Base-by-base conservation (phyloP, 2,888 invertebrate genomes). In the Callyntrura sp. region DNA sequence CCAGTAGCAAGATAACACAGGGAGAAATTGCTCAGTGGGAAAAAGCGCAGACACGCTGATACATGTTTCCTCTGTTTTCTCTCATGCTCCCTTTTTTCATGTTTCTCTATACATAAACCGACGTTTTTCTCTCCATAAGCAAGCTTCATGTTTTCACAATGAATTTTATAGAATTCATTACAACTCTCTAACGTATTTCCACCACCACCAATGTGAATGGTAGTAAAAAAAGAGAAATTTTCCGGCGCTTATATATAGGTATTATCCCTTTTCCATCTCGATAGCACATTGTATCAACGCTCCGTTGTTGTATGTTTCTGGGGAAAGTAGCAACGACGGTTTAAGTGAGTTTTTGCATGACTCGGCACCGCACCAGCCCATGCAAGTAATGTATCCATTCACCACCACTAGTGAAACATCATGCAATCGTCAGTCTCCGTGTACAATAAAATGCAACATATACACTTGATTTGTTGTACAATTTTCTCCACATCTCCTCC, bases 341-440 rank as follows among this genome's bases (percentile, higher is more conserved):
- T 88, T 88, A 78, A 88, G 88, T 78, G 83, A 88, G 76, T 88
- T 88, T 88, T 83, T 83, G 88, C 88, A 88, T 88, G 88, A 88
- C 65, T 88, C 88, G 78, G 88, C 88, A 35, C 35, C 88, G 88
- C 88, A n/a, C n/a, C n/a, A 88, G 88, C 84, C 83, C 84, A 78
- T 88, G 51, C 78, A 88, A 84, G 78, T 78, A 88, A 84, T 88
- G 88, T 84, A 62, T 81, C 60, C 43, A 73, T 43, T 48, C 6
- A 68, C 14, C 17, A 73, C 17, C 70, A 78, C 48, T 11, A 78
- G 12, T 2, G 57, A 79, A 79, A 60, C 79, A 25, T 57, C 57
- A 79, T 60, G 60, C 79, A 79, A 43, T 35, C 35, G 35, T 35
- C 35, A 35, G 43, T 62, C 81, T 25, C 43, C 28, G 17, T 57